Base-by-base conservation (phyloP, 1,140 invertebrate species). In the Arctopsyche grandis region DNA sequence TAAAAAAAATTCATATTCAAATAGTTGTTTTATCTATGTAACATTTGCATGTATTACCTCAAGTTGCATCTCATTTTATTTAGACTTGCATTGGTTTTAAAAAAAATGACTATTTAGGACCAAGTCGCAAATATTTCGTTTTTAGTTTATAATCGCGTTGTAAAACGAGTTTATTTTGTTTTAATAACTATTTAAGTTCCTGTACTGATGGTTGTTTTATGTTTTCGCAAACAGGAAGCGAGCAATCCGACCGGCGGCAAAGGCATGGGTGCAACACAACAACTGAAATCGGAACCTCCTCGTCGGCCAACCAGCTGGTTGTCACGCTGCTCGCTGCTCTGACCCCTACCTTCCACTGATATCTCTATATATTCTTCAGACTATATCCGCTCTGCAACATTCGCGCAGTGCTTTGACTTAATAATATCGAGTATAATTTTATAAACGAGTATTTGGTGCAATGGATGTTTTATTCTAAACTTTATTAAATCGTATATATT, bases 261-360 rank as follows among this genome's bases (percentile, higher is more conserved):
- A 73, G 75, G 58, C 10, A 19, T 56, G 4, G 79, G 77, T 16
- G 77, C 60, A 29, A 69, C 63, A 5, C 79, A 80, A 60, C 81
- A 82, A 60, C 77, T 82, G 22, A 60, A 73, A 21, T 12, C 74
- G 29, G 81, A 80, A 69, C 77, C 79, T 26, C 77, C 77, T 24
- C 81, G 81, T 19, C 76, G 81, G 16, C 69, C 81, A 1, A 74
- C 81, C 5, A 73, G 76, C 12, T 82, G 81, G 81, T 76, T 82
- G 19, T 80, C 79, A 9, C 70, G 77, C 22, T 82, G 81, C 60
- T 82, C 81, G 29, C 56, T 82, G 52, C 79, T 82, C 69, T 82
- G 81, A 82, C 81, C 79, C 74, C 14, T 56, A 60, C 73, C 43
- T 12, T 22, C 63, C 14, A 22, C 22, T n/a, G 24, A 26, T 9